Evolutionary conservation across 2,888 invertebrate genomes (phyloP).

Genomic region (Ferdinandea cuprea): DNA sequence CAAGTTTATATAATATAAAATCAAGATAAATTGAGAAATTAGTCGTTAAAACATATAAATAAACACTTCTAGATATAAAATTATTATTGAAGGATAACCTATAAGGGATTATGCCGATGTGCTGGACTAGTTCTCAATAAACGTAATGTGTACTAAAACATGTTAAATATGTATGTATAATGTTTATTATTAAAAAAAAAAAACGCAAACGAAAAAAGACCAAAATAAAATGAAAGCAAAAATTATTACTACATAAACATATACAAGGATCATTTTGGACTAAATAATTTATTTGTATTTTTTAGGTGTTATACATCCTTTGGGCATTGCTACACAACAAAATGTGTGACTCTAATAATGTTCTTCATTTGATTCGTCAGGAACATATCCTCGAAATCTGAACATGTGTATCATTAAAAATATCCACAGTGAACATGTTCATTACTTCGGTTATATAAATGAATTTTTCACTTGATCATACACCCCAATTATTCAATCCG

Average conservation of each 20-base stretch:
- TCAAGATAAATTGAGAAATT: slow-evolving; percentile 7
- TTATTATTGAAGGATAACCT: background rate
- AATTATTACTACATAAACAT: background rate
- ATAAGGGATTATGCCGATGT: slow-evolving; percentile 22
- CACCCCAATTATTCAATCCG: too few relatives aligned
- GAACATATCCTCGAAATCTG: too few relatives aligned
- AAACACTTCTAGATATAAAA: background rate
- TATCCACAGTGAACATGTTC: too few relatives aligned
- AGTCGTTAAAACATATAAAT: slow-evolving; percentile 8
- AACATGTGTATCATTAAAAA: too few relatives aligned
- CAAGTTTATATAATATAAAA: slow-evolving; percentile 26
- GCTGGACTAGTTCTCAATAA: slow-evolving; percentile 16
- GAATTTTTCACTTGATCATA: too few relatives aligned
- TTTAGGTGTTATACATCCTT: too few relatives aligned
- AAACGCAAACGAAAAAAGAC: slow-evolving; percentile 34
- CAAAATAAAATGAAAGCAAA: background rate
- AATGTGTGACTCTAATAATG: too few relatives aligned
- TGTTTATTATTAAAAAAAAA: slow-evolving; percentile 47
- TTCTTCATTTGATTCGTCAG: too few relatives aligned
- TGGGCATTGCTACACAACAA: too few relatives aligned
- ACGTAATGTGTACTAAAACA: slow-evolving; percentile 39
- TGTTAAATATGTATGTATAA: slow-evolving; percentile 28
- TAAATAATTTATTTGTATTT: background rate
- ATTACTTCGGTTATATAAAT: too few relatives aligned
- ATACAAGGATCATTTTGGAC: background rate